Percentiles rank a stretch among this genome's conserved stretches.
phyloP scores from a whole-genome alignment of 2,888 invertebrate species.

The Caenorhabditis imperialis region DNA sequence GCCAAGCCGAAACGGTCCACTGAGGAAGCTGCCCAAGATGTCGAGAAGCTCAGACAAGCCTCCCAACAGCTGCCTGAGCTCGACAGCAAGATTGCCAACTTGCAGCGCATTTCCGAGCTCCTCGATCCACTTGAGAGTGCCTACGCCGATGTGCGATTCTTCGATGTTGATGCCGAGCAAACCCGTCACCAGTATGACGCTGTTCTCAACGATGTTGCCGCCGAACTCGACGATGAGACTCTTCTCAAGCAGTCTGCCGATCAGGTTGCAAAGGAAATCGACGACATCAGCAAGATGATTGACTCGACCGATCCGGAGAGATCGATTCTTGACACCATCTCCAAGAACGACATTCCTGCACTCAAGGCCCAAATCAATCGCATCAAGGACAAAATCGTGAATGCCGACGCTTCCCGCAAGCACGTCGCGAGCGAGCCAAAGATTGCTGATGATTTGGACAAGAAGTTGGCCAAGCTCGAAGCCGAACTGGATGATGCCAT shows the following conservation, averaged over 20 bases:
- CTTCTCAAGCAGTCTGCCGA: conserved; percentile 59
- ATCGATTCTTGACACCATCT: conserved; percentile 36
- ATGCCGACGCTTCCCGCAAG: conserved; percentile 49
- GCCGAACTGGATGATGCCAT: conserved; percentile 54
- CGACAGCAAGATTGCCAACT: conserved; percentile 47
- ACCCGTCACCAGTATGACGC: conserved; percentile 65
- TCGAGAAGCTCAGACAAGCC: conserved; percentile 41
- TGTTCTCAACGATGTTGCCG: conserved; percentile 53
- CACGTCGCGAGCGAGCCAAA: conserved; percentile 50
- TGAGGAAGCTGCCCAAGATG: conserved; percentile 48
- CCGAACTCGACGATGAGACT: conserved; percentile 60
- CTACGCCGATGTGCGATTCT: conserved; percentile 71
- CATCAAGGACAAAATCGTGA: conserved; percentile 47
- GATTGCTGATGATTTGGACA: conserved; percentile 29
- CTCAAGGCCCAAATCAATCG: conserved; percentile 55
- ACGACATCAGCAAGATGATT: conserved; percentile 37
- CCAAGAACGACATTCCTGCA: conserved; percentile 50
- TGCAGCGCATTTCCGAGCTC: conserved; percentile 66
- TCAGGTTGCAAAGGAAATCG: conserved; percentile 59
- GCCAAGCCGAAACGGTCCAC: conserved; percentile 39
- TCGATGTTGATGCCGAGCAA: conserved; percentile 70
- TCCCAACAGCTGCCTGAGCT: conserved; percentile 48
- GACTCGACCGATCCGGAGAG: conserved; percentile 36
- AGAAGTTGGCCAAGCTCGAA: conserved; percentile 51
- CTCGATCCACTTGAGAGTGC: conserved; percentile 69